Conservation (phyloP, 2,797 vertebrate genomes). For the Knipowitschia caucasica region DNA sequence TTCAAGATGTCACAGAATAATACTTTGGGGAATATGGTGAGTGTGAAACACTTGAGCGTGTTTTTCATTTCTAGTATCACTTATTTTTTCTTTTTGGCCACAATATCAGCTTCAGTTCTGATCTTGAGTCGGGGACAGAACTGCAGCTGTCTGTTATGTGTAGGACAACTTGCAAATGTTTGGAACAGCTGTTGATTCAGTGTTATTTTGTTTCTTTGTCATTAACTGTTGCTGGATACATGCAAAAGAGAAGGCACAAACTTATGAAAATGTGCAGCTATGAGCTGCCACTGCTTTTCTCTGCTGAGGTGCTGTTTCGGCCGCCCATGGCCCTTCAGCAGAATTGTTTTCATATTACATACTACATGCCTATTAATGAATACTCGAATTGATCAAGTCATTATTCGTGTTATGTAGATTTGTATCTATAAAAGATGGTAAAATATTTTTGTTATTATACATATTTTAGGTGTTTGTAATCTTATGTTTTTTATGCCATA, state of each 20-base stretch:
- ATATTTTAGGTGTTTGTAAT: no score
- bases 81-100: conserved; percentile 6
- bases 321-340: no score
- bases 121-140: conserved; percentile 43
- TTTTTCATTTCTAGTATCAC: background rate
- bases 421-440: no score
- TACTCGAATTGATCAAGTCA: no score
- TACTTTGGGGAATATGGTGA: conserved; percentile 87
- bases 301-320: no score
- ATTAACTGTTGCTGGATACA: background rate
- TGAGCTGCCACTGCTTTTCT: no score
- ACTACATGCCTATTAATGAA: no score
- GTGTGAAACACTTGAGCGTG: conserved; percentile 45
- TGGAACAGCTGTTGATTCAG: conserved; percentile 10
- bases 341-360: no score
- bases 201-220: background rate
- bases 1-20: conserved; percentile 85
- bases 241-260: background rate
- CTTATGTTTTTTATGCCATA: no score
- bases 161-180: conserved; percentile 39
- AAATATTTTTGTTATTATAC: no score
- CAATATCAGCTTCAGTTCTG: conserved; percentile 43
- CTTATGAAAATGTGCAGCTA: no score
- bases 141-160: conserved; percentile 43
- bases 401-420: no score